Conservation (phyloP, 1,140 invertebrate species). For the Eubasilissa regina region DNA sequence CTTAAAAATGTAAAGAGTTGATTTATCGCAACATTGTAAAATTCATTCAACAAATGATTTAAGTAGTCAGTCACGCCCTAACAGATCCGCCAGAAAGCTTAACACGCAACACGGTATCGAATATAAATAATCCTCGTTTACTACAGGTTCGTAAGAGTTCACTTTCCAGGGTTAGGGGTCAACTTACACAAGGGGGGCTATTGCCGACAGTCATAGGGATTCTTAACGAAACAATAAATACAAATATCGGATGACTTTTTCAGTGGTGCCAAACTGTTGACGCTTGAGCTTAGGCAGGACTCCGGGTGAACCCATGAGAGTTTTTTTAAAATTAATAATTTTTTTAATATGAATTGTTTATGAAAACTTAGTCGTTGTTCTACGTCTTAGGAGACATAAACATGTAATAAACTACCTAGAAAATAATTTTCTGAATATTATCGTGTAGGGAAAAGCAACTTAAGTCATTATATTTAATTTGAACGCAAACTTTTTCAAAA, state of each 20-base stretch:
- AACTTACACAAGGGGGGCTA: neutral
- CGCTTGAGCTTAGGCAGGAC: too few species aligned
- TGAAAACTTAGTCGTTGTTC: too few species aligned
- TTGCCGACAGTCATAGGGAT: neutral
- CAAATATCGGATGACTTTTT: constrained; percentile 8
- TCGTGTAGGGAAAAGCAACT: too few species aligned
- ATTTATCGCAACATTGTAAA: too few species aligned
- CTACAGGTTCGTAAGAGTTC: constrained; percentile 25
- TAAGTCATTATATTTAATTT: too few species aligned
- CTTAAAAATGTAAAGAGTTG: too few species aligned
- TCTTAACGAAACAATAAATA: constrained; percentile 28
- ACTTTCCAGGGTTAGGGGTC: constrained; percentile 29
- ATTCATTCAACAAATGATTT: neutral
- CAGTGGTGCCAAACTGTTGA: neutral
- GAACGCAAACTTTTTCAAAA: too few species aligned
- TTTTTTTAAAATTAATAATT: neutral
- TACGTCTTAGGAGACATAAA: too few species aligned
- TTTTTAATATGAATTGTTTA: neutral
- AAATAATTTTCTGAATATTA: too few species aligned
- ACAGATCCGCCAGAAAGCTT: neutral
- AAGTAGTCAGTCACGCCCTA: neutral
- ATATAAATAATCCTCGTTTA: constrained; percentile 23
- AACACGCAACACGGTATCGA: constrained; percentile 33
- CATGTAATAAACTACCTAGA: too few species aligned
- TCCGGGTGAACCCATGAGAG: too few species aligned